Evolutionary conservation across 2,888 invertebrate genomes (phyloP), one percentile per base, ranked within the genome.

Genomic region (Epistrophella euchroma): DNA sequence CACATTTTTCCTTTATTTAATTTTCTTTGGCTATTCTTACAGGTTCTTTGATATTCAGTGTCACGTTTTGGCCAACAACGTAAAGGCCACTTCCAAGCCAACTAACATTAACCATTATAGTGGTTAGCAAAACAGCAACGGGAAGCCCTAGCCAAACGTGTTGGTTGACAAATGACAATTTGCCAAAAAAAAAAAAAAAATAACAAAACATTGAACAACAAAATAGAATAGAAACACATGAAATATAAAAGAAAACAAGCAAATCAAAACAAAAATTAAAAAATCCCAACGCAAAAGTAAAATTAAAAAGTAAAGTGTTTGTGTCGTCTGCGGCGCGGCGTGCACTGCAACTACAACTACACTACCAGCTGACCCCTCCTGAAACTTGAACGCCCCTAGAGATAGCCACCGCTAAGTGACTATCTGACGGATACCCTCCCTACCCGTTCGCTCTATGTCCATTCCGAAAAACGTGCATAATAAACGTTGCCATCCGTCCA

Each of bases 271-370:
- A 62, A 45, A 68, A 76, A 60, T 22, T 40, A 40, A 40, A 50
- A 43, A 82, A 75, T n/a, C 50, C n/a, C 7, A 25, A 52, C 43
- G 25, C 22, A 72, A 19, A 75, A 86, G 81, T 71, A 81, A 68
- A 86, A 86, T 80, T 81, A 77, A 86, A 73, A 77, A 86, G 73
- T 85, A 73, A 85, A 75, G 74, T 56, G 56, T 58, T 64, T 64
- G 72, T 70, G 58, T 72, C 72, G 74, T 78, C 70, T 68, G 35
- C 50, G 78, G 74, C 11, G 35, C 50, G 78, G 74, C 11, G 37
- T 66, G 68, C 77, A 82, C 19, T 47, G 45, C 22, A 37, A 60
- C 35, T 73, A 70, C 52, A 73, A 2, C 4, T 4, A 32, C 58
- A 55, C 22, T 77, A 52, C 56, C 68, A 13, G 13, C 70, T 70